A percentile compares a stretch with the other conserved stretches of the same genome.
These are phyloP conservation scores for Lamellibrachia columna DNA, from an alignment of 2,888 invertebrate species.

Conservation along the genomic window DNA sequence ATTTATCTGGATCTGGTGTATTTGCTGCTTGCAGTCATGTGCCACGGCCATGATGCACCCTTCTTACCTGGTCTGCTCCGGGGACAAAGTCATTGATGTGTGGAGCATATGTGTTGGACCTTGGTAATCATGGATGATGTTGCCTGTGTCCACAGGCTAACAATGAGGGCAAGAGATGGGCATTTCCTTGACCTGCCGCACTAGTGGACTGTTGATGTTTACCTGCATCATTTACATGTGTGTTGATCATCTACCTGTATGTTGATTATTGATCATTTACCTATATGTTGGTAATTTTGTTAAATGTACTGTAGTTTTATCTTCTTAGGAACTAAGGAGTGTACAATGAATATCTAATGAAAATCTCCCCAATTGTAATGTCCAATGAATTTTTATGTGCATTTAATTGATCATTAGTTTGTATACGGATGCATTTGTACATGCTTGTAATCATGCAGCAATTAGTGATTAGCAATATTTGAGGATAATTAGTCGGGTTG, in stretches of 20 bases:
- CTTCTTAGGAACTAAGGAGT: too few species aligned
- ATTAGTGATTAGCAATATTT: too few species aligned
- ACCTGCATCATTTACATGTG: too few species aligned
- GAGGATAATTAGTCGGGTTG: too few species aligned
- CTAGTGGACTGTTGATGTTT: too few species aligned
- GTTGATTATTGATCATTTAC: too few species aligned
- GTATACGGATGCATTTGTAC: too few species aligned
- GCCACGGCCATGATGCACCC: conserved; percentile 58
- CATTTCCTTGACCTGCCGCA: neutral
- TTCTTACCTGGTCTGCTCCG: conserved; percentile 53
- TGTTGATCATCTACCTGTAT: too few species aligned
- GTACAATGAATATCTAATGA: too few species aligned
- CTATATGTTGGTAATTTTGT: too few species aligned
- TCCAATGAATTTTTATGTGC: neutral
- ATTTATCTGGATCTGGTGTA: neutral
- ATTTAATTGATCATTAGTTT: neutral
- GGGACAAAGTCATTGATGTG: conserved; percentile 34
- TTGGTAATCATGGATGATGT: conserved; percentile 18
- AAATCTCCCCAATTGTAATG: neutral
- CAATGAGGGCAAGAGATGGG: neutral
- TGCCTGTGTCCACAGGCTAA: neutral
- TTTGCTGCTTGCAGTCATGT: conserved; percentile 44
- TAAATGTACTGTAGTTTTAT: too few species aligned
- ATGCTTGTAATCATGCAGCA: too few species aligned
- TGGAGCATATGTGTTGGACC: conserved; percentile 33